Conservation (phyloP, 2,888 invertebrate species). For the Uropetala carovei region DNA sequence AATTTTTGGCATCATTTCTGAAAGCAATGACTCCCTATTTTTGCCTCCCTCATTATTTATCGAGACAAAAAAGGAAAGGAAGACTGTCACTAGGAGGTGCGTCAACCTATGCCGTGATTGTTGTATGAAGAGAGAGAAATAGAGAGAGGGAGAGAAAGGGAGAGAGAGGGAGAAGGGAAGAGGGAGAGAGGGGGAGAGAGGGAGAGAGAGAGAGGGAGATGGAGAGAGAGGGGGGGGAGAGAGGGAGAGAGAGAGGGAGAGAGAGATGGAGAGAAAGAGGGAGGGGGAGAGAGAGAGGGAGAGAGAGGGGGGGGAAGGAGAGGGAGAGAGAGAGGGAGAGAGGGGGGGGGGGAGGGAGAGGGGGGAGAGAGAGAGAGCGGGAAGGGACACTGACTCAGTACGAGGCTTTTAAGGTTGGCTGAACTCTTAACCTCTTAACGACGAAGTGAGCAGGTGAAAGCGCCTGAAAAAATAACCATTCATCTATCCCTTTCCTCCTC, state of each 20-base stretch:
- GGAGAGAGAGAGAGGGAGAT: too few relatives aligned
- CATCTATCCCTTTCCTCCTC: too few relatives aligned
- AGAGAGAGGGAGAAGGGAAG: too few relatives aligned
- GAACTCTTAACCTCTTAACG: background rate
- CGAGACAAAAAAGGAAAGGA: background rate
- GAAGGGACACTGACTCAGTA: background rate
- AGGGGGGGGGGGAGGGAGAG: too few relatives aligned
- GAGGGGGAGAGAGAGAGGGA: too few relatives aligned
- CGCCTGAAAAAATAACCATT: background rate
- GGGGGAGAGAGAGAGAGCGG: too few relatives aligned
- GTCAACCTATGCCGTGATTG: background rate
- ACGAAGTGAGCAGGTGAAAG: background rate
- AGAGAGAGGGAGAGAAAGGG: background rate
- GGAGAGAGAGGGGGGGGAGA: background rate
- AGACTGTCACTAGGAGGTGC: background rate
- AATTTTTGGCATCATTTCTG: background rate
- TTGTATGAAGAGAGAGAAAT: background rate
- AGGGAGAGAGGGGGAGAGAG: too few relatives aligned
- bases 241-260: too few relatives aligned
- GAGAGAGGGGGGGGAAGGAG: background rate
- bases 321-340: too few relatives aligned
- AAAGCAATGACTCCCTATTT: slow-evolving; percentile 7
- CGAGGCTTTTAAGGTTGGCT: background rate
- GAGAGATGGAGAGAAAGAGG: too few relatives aligned
- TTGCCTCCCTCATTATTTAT: background rate